Conservation (phyloP, 2,113 vertebrate genomes). For the Eleginops maclovinus region DNA sequence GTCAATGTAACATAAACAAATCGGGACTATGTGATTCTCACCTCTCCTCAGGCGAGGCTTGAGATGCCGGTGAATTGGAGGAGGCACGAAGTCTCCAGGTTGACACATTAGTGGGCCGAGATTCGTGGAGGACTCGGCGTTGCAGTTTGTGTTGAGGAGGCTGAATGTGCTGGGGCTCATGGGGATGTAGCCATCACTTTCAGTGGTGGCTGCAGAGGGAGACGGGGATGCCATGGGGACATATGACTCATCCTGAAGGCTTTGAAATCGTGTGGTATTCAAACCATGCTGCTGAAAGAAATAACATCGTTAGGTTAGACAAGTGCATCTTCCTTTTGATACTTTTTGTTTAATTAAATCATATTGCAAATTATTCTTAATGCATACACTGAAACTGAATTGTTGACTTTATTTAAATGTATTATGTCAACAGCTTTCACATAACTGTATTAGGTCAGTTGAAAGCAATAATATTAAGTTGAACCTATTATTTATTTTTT, state of each 20-base stretch:
- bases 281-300: conserved; percentile 78
- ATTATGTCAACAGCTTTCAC: too few relatives aligned
- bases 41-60: conserved; percentile 92
- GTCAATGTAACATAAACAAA: background rate
- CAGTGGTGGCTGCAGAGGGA: conserved; percentile 54
- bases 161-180: conserved; percentile 87
- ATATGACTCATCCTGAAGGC: conserved; percentile 87
- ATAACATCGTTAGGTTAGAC: background rate
- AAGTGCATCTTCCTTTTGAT: too few relatives aligned
- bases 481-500: too few relatives aligned
- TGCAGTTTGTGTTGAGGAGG: conserved; percentile 71
- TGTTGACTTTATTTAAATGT: too few relatives aligned
- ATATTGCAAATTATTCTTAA: too few relatives aligned
- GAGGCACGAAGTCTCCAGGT: conserved; percentile 87
- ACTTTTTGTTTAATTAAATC: too few relatives aligned
- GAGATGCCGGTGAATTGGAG: conserved; percentile 94
- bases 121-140: conserved; percentile 79
- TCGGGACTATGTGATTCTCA: conserved; percentile 68
- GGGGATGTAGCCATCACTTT: conserved; percentile 91
- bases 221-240: conserved; percentile 89
- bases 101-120: conserved; percentile 79
- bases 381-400: too few relatives aligned
- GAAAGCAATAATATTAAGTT: too few relatives aligned
- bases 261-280: conserved; percentile 73
- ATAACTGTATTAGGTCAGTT: too few relatives aligned